Conservation (phyloP, 2,888 invertebrate species). For the Apeira syringaria region DNA sequence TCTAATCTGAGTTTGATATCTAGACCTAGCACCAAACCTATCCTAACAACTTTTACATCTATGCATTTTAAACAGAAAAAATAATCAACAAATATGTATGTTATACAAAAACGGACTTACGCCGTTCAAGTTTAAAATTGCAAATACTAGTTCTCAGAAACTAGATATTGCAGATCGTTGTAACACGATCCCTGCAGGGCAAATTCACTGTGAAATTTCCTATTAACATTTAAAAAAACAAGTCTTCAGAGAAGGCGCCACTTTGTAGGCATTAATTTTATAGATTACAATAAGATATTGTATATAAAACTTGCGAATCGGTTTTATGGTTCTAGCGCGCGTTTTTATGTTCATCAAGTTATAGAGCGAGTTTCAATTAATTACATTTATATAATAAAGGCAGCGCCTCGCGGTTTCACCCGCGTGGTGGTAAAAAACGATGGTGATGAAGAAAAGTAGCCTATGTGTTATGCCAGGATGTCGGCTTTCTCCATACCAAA, state of each 20-base stretch:
- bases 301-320: conserved; percentile 16
- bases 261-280: conserved; percentile 20
- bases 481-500: too few species aligned
- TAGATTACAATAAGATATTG: conserved; percentile 13
- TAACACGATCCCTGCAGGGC: conserved; percentile 13
- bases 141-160: not conserved
- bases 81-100: too few species aligned
- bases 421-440: too few species aligned
- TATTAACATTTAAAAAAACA: conserved; percentile 25
- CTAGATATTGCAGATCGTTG: conserved; percentile 4
- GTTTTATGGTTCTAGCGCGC: conserved; percentile 8
- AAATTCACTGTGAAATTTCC: conserved; percentile 7
- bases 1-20: too few species aligned
- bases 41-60: not conserved
- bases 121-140: not conserved
- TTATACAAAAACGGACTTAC: too few species aligned
- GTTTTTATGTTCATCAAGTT: conserved; percentile 11
- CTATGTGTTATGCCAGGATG: too few species aligned
- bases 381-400: too few species aligned
- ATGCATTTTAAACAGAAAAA: too few species aligned
- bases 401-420: too few species aligned
- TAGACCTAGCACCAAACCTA: not conserved
- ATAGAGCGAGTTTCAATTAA: conserved; percentile 1
- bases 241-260: conserved; percentile 24
- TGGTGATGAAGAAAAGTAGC: too few species aligned